These are phyloP conservation scores for Aselliscus stoliczkanus DNA, from an alignment of 2,797 vertebrate genomes.

Conservation along the genomic window DNA sequence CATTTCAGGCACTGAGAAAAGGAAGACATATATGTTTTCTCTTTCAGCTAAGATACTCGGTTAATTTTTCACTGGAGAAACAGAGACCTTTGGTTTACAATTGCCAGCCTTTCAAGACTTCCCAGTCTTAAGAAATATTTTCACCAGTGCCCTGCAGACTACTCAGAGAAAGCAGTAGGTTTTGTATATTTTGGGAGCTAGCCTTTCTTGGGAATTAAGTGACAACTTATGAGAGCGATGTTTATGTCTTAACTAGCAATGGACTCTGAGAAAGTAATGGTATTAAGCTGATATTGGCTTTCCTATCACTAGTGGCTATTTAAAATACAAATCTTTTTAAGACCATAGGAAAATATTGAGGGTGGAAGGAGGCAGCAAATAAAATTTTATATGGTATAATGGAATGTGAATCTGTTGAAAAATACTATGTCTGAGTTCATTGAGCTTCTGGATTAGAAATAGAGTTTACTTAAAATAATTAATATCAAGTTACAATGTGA, in stretches of 20 bases:
- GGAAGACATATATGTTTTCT: background rate
- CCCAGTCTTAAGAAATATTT: background rate
- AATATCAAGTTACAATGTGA: background rate
- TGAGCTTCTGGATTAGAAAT: constrained; percentile 3
- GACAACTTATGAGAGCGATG: background rate
- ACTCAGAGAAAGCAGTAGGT: background rate
- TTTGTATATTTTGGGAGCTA: background rate
- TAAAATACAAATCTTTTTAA: background rate
- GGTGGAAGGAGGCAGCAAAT: background rate
- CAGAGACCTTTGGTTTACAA: background rate
- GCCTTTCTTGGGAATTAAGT: background rate
- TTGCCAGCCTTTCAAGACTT: constrained; percentile 26
- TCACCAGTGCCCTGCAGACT: background rate
- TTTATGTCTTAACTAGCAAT: background rate
- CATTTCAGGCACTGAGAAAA: background rate
- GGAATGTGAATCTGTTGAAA: background rate
- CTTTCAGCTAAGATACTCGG: background rate
- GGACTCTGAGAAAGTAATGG: background rate
- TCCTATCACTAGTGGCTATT: background rate
- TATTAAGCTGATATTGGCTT: background rate
- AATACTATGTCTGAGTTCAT: background rate
- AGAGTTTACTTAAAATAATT: constrained; percentile 20
- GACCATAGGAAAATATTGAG: background rate
- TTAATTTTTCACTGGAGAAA: background rate
- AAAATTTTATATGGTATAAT: background rate